Evolutionary conservation across 2,113 vertebrate species (phyloP).

Genomic region (Microcebus griseorufus): DNA sequence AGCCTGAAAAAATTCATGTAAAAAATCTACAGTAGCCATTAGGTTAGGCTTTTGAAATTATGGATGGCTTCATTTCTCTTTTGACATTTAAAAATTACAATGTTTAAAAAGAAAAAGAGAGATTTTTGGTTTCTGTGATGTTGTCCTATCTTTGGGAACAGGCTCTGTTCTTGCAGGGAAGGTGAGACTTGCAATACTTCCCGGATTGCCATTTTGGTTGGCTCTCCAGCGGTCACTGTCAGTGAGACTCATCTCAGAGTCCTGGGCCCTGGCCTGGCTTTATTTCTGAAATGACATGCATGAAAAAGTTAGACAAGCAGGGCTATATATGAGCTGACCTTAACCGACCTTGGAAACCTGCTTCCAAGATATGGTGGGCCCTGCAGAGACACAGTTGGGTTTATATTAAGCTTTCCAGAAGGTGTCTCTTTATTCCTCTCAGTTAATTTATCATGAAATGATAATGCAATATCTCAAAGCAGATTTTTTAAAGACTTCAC

Average conservation of each 20-base stretch:
- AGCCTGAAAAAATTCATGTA: background rate
- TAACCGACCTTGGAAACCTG: background rate
- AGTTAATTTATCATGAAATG: background rate
- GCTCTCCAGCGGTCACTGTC: background rate
- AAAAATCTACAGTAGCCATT: background rate
- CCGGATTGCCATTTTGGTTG: background rate
- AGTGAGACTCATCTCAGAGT: background rate
- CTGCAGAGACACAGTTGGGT: background rate
- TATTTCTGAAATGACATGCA: background rate
- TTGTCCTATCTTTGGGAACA: background rate
- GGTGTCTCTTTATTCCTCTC: background rate
- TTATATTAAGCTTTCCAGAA: background rate
- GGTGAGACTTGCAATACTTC: background rate
- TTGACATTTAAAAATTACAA: conserved; percentile 54
- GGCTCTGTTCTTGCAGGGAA: background rate
- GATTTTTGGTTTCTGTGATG: background rate
- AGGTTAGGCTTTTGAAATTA: background rate
- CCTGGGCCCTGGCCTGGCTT: background rate
- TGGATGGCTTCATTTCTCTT: conserved; percentile 4
- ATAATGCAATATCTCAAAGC: background rate
- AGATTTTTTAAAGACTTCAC: background rate
- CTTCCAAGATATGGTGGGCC: background rate
- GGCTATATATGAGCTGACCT: background rate
- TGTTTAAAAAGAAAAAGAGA: background rate
- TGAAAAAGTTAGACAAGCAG: background rate